These are phyloP conservation scores for Bombus superbus DNA, from an alignment of 1,140 invertebrate species.

Conservation along the genomic window DNA sequence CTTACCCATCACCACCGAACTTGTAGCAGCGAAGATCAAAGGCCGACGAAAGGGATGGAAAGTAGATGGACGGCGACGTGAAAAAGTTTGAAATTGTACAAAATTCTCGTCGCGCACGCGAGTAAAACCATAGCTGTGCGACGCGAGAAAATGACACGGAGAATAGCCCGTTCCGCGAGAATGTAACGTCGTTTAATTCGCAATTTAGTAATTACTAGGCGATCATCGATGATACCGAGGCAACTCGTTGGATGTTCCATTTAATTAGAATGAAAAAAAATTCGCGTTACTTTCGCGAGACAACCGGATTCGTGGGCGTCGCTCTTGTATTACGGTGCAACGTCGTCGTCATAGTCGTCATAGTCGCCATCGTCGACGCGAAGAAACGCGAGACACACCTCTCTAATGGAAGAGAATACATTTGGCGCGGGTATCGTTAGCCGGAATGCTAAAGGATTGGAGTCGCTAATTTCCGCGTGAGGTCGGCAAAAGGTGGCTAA, in stretches of 20 bases:
- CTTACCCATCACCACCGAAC: not conserved
- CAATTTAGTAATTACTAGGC: not conserved
- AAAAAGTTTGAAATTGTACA: slow-evolving; percentile 47
- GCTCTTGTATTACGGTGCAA: no score
- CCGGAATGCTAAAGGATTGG: not conserved
- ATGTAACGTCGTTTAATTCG: no score
- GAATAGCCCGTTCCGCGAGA: not conserved
- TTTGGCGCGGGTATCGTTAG: not conserved
- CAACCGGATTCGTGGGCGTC: not conserved
- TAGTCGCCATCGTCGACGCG: not conserved
- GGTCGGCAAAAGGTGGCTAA: slow-evolving; percentile 39
- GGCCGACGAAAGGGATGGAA: slow-evolving; percentile 39
- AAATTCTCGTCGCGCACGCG: slow-evolving; percentile 17
- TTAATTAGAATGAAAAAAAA: not conserved
- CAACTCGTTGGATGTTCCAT: not conserved
- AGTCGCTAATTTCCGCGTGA: slow-evolving; percentile 31
- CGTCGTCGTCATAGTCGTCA: no score
- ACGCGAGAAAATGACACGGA: not conserved
- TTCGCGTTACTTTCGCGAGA: not conserved
- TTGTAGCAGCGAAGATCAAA: slow-evolving; percentile 28
- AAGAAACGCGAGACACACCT: slow-evolving; percentile 7
- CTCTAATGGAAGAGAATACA: slow-evolving; percentile 18
- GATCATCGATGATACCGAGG: no score
- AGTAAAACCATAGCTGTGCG: not conserved
- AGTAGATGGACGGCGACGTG: slow-evolving; percentile 7